Evolutionary conservation across 2,113 vertebrate genomes (phyloP).

Genomic region (Solea senegalensis): DNA sequence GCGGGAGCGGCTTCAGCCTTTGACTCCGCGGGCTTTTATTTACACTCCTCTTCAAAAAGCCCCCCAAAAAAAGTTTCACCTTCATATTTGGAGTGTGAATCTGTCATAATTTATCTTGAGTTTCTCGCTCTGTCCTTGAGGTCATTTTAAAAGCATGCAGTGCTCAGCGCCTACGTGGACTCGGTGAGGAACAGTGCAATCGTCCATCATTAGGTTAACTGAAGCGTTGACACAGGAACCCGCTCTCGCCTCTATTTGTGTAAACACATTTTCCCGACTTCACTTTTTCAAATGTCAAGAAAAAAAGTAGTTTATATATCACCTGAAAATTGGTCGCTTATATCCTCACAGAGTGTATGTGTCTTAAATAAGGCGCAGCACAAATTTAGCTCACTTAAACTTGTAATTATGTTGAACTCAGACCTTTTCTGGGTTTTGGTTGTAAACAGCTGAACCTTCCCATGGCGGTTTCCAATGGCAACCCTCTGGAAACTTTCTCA

Average conservation of each 20-base stretch:
- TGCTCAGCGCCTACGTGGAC: constrained; percentile 29
- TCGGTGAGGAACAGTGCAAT: constrained; percentile 37
- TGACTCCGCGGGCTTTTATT: constrained; percentile 25
- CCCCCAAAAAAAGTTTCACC: neutral
- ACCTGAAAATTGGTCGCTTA: constrained; percentile 8
- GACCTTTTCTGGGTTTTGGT: constrained; percentile 18
- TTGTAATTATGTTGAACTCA: no score
- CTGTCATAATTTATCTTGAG: neutral
- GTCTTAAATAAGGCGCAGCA: no score
- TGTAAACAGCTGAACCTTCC: constrained; percentile 66
- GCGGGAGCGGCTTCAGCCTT: constrained; percentile 8
- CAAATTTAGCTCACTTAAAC: no score
- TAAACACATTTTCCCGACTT: constrained; percentile 2
- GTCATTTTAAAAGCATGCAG: constrained; percentile 27
- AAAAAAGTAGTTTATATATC: neutral
- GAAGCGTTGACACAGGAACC: neutral
- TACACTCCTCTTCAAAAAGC: constrained; percentile 29
- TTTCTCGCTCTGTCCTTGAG: constrained; percentile 11
- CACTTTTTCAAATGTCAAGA: constrained; percentile 1
- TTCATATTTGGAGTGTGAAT: constrained; percentile 1
- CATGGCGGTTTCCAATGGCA: constrained; percentile 71
- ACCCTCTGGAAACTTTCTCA: constrained; percentile 66
- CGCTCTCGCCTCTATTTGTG: constrained; percentile 20
- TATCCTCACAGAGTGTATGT: neutral
- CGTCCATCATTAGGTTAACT: constrained; percentile 44